These are phyloP conservation scores for Chaetura pelagica DNA, from an alignment of 2,113 vertebrate species.

Conservation along the genomic window DNA sequence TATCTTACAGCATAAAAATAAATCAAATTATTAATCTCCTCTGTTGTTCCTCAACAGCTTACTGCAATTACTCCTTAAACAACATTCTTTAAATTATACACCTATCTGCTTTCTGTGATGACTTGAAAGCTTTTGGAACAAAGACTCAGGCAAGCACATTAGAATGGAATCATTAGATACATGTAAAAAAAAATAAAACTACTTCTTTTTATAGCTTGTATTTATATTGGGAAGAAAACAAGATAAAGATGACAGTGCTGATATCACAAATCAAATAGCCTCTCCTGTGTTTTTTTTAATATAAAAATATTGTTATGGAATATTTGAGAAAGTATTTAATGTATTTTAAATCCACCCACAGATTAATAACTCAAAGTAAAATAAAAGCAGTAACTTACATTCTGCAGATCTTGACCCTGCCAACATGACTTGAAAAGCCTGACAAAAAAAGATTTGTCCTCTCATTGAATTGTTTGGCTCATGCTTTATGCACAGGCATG, in stretches of 20 bases:
- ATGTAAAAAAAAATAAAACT: not conserved
- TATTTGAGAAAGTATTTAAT: not conserved
- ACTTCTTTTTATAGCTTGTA: not conserved
- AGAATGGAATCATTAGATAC: not conserved
- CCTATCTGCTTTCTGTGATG: not conserved
- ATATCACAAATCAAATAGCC: not conserved
- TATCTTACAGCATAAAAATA: not conserved
- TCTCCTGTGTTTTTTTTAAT: not conserved
- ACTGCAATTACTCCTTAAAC: not conserved
- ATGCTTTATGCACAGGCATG: conserved; percentile 33
- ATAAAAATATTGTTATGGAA: not conserved
- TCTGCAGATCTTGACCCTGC: conserved; percentile 14
- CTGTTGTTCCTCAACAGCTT: not conserved
- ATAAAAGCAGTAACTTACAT: not conserved
- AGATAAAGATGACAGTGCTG: not conserved
- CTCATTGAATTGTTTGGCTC: conserved; percentile 33
- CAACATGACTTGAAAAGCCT: conserved; percentile 13
- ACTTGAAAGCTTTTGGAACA: not conserved
- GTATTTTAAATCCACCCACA: not conserved
- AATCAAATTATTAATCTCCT: not conserved
- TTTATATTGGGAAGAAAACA: not conserved
- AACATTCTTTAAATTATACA: not conserved
- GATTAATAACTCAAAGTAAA: not conserved
- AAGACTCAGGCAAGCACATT: not conserved
- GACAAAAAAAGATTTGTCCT: conserved; percentile 24